Evolutionary conservation across 2,113 vertebrate genomes (phyloP).

Genomic region (Bubalus kerabau): DNA sequence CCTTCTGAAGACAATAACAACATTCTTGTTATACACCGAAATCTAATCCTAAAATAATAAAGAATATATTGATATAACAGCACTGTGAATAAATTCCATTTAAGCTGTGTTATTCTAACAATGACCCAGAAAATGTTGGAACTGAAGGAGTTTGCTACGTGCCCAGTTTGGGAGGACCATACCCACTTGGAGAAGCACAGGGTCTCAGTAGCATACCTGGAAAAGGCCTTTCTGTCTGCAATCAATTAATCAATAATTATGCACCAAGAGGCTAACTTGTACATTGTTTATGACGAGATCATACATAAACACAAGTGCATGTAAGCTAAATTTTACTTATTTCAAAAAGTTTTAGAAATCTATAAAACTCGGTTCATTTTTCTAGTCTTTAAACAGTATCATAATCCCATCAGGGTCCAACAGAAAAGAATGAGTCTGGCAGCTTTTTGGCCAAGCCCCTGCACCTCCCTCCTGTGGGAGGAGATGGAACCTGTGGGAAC

Average conservation of each 20-base stretch:
- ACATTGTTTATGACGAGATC: background rate
- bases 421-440: background rate
- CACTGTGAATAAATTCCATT: constrained; percentile 59
- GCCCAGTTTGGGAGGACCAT: background rate
- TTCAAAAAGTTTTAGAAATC: background rate
- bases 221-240: background rate
- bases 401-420: background rate
- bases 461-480: background rate
- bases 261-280: background rate
- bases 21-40: constrained; percentile 52
- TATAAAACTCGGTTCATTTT: background rate
- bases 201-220: background rate
- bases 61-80: constrained; percentile 55
- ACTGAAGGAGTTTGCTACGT: constrained; percentile 12
- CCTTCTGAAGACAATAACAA: constrained; percentile 41
- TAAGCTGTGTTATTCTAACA: constrained; percentile 58
- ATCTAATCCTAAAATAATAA: constrained; percentile 70
- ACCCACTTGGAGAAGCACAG: constrained; percentile 25
- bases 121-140: constrained; percentile 49
- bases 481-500: background rate
- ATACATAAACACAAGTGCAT: background rate
- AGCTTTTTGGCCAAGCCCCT: background rate
- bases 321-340: background rate
- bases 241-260: background rate
- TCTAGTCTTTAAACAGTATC: background rate